Conservation (phyloP, 2,797 vertebrate genomes). For the Morus bassanus region DNA sequence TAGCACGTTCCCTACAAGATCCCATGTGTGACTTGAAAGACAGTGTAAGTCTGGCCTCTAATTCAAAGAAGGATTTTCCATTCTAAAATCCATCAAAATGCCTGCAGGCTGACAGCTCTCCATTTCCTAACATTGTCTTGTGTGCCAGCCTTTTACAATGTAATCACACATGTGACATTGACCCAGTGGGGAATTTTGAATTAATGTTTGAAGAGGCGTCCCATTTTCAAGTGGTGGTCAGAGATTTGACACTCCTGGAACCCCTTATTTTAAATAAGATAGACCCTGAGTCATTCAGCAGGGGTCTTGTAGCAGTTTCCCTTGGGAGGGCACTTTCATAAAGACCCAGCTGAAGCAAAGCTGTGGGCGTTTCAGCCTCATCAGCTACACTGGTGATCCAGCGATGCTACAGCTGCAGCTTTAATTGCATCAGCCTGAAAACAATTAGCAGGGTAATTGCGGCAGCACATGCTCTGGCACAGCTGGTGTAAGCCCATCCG, state of each 20-base stretch:
- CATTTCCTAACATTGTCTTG: neutral
- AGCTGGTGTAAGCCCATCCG: neutral
- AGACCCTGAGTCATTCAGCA: neutral
- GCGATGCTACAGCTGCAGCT: neutral
- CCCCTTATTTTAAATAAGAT: neutral
- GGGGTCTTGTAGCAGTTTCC: neutral
- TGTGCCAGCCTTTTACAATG: neutral
- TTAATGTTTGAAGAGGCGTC: neutral
- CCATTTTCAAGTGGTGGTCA: neutral
- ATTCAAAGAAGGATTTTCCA: neutral
- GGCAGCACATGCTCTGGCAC: neutral
- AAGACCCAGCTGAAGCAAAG: neutral
- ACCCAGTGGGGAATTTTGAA: neutral
- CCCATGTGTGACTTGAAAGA: neutral
- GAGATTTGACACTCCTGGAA: neutral
- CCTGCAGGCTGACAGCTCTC: neutral
- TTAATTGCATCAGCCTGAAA: constrained; percentile 5
- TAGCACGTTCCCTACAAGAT: neutral
- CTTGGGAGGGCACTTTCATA: neutral
- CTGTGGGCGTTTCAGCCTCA: neutral
- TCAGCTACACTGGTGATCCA: neutral
- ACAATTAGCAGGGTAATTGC: constrained; percentile 16
- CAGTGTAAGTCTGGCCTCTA: neutral
- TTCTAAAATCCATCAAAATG: neutral
- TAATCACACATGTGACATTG: neutral